A percentile compares a stretch with the other conserved stretches of the same genome.
Conservation (phyloP, 2,888 invertebrate genomes). For the Eulithis testata region DNA sequence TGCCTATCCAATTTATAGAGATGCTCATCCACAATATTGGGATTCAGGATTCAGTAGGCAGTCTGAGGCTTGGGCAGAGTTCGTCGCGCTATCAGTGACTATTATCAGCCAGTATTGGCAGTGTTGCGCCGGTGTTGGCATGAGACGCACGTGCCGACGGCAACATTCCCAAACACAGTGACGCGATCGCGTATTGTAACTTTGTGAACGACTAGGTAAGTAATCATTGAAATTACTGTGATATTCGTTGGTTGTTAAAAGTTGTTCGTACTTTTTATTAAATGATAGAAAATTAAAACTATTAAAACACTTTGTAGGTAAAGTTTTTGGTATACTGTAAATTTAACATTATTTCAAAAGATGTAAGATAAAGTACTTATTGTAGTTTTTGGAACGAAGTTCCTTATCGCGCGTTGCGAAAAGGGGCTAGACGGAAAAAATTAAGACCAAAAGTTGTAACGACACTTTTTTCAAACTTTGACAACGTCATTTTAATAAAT, state of each 20-base stretch:
- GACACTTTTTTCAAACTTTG: no score
- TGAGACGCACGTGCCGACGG: constrained; percentile 52
- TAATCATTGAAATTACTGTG: constrained; percentile 15
- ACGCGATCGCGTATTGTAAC: constrained; percentile 48
- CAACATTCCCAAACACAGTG: constrained; percentile 33
- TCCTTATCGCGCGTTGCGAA: no score
- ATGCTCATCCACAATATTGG: constrained; percentile 18
- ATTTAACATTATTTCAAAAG: no score
- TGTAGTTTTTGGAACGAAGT: no score
- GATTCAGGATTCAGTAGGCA: not conserved
- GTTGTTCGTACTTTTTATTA: no score
- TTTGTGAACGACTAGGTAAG: constrained; percentile 51
- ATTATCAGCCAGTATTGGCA: constrained; percentile 52
- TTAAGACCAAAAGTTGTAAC: no score
- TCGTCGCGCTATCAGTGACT: constrained; percentile 41
- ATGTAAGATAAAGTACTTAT: no score
- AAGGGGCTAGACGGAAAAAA: no score
- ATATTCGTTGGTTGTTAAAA: not conserved
- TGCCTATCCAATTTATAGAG: constrained; percentile 28
- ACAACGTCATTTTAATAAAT: no score
- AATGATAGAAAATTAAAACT: no score
- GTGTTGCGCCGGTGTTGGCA: constrained; percentile 50
- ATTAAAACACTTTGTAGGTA: no score
- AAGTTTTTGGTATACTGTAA: no score
- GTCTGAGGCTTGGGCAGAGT: constrained; percentile 25